These are phyloP conservation scores for Ectemnius continuus DNA, from an alignment of 2,888 invertebrate species.

Conservation along the genomic window DNA sequence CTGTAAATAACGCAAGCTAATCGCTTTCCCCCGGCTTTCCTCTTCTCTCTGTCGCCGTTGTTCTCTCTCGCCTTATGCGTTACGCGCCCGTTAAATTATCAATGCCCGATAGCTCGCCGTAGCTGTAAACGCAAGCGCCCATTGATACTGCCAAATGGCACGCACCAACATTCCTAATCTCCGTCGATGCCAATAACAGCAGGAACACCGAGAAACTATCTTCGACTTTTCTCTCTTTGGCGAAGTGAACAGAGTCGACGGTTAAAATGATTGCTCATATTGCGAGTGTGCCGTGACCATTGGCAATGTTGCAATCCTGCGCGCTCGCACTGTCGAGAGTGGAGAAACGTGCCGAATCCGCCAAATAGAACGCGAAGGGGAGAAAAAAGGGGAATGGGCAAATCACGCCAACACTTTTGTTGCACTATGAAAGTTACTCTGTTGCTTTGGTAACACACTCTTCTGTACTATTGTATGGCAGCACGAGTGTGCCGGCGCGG, in stretches of 20 bases:
- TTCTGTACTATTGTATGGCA: too few relatives aligned
- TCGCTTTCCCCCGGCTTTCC: slow-evolving; percentile 1
- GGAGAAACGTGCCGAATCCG: slow-evolving; percentile 74
- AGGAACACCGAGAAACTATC: neutral
- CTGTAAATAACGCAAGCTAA: slow-evolving; percentile 9
- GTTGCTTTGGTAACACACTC: slow-evolving; percentile 15
- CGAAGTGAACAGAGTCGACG: slow-evolving; percentile 46
- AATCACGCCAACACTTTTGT: slow-evolving; percentile 60
- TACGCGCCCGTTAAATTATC: slow-evolving; percentile 5
- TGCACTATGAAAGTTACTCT: slow-evolving; percentile 52
- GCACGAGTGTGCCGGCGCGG: too few relatives aligned
- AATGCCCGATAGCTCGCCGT: neutral
- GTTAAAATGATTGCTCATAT: slow-evolving; percentile 52
- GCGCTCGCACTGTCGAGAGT: too few relatives aligned
- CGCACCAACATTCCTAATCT: too few relatives aligned
- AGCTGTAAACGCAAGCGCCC: too few relatives aligned
- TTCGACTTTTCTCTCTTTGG: neutral
- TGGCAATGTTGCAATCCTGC: slow-evolving; percentile 54
- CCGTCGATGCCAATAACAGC: too few relatives aligned
- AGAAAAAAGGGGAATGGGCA: slow-evolving; percentile 58
- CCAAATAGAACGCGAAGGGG: slow-evolving; percentile 71
- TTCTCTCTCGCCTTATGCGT: too few relatives aligned
- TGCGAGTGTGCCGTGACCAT: slow-evolving; percentile 57
- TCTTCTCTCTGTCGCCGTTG: neutral
- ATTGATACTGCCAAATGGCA: too few relatives aligned